These are phyloP conservation scores for Cotesia vestalis DNA, from an alignment of 1,140 invertebrate species.

Conservation along the genomic window DNA sequence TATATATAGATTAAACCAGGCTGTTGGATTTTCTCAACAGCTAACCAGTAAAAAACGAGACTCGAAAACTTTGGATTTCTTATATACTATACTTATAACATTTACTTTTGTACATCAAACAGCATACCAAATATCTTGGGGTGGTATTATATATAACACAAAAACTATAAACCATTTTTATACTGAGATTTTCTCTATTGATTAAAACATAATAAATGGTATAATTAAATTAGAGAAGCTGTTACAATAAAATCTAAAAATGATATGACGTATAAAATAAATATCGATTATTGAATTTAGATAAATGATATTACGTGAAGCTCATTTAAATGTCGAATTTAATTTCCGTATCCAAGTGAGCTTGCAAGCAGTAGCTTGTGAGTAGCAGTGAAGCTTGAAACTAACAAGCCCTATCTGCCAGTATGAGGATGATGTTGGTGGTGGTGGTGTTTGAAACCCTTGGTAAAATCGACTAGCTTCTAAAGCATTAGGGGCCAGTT, in stretches of 20 bases:
- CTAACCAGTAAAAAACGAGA: too few species aligned
- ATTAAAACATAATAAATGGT: too few species aligned
- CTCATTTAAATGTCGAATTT: slow-evolving; percentile 36
- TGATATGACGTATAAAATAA: too few species aligned
- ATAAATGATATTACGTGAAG: not conserved
- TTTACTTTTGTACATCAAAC: slow-evolving; percentile 21
- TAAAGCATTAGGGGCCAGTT: too few species aligned
- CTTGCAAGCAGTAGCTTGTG: too few species aligned
- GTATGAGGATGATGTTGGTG: too few species aligned
- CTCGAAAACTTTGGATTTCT: not conserved
- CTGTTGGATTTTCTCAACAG: too few species aligned
- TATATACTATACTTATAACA: not conserved
- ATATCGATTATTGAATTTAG: not conserved
- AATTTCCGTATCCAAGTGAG: slow-evolving; percentile 32
- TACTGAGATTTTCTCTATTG: too few species aligned
- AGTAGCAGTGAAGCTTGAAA: slow-evolving; percentile 24
- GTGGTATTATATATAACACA: not conserved
- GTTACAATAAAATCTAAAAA: too few species aligned
- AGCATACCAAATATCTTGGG: slow-evolving; percentile 12
- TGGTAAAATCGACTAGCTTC: not conserved
- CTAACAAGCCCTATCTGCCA: slow-evolving; percentile 39
- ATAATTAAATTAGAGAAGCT: too few species aligned
- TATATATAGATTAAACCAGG: too few species aligned
- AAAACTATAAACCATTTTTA: not conserved
- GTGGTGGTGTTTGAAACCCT: not conserved